Base-by-base conservation (phyloP, 2,888 invertebrate genomes). In the Agrilus biguttatus region DNA sequence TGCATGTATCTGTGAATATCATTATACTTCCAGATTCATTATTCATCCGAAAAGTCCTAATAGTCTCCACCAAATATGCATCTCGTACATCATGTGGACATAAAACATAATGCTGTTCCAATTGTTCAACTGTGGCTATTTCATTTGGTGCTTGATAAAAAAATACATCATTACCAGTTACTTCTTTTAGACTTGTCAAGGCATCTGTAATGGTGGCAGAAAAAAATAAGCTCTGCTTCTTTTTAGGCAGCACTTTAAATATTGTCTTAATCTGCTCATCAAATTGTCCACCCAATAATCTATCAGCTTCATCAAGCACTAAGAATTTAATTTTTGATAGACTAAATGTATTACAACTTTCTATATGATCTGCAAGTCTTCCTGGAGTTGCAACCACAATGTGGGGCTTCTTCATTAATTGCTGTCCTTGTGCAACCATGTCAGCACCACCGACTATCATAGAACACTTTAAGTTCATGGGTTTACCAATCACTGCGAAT, bases 331-430 rank as follows among this genome's bases (percentile, higher is more conserved):
- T 75, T 54, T 77, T 81, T 53, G 77, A 77, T 51, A 93, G 75
- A 2, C 78, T 77, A 57, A 87, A 86, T 13, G 86, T 87, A 51
- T 86, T 74, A 58, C 90, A 89, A 53, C 88, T 89, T 41, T 84
- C 79, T 8, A 97, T 73, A 61, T 95, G 93, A 65, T 97, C 97
- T 0, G 90, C 89, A 34, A 98, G 66, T 14, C 96, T 72, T 1
- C 98, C 98, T 0, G 98, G 97, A 62, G 97, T 97, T 1, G 96
- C 90, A 0, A 98, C 85, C 2, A 98, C 87, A 52, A 98, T 80
- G 62, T 98, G 97, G 0, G 97, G 97, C 42, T 80, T 75, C 49
- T 78, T 80, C 10, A 83, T 73, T 14, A 97, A 68, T 55, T 90
- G 87, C 54, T 80, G 70, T 0, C 88, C 89, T 65, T 97, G 96